phyloP scores from a whole-genome alignment of 2,113 vertebrate species.

The Tragulus kanchil region DNA sequence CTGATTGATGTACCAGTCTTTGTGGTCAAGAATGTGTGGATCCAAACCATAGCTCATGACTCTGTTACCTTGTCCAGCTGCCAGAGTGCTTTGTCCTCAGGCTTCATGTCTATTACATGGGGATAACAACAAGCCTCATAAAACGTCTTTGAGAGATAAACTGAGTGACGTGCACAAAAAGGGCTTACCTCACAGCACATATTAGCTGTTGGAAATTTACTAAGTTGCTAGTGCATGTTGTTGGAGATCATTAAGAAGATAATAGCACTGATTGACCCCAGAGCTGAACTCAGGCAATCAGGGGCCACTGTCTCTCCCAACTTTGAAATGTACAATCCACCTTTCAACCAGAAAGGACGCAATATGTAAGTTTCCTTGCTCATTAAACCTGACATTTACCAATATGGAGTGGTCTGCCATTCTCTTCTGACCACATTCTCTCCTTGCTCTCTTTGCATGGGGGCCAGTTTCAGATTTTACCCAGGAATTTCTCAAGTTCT shows the following conservation, averaged over 20 bases:
- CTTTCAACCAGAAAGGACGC: neutral
- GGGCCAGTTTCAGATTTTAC: neutral
- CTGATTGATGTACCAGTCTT: neutral
- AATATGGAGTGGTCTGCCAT: neutral
- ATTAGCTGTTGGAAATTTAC: neutral
- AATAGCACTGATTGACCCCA: neutral
- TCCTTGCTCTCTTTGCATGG: neutral
- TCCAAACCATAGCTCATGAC: neutral
- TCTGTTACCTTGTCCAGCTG: too few relatives aligned
- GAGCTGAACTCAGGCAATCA: neutral
- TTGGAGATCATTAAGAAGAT: neutral
- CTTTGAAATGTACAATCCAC: neutral
- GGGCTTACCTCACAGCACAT: neutral
- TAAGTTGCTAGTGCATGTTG: neutral
- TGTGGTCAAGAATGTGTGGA: neutral
- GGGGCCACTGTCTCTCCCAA: neutral
- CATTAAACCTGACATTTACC: neutral
- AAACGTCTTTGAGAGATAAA: neutral
- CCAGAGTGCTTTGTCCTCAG: neutral
- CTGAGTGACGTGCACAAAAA: neutral
- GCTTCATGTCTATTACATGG: neutral
- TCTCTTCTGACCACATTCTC: neutral
- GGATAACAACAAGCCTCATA: neutral
- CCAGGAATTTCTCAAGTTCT: neutral
- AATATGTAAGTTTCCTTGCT: neutral